Evolutionary conservation across 2,113 vertebrate species (phyloP).

Genomic region (Beaufortia kweichowensis): DNA sequence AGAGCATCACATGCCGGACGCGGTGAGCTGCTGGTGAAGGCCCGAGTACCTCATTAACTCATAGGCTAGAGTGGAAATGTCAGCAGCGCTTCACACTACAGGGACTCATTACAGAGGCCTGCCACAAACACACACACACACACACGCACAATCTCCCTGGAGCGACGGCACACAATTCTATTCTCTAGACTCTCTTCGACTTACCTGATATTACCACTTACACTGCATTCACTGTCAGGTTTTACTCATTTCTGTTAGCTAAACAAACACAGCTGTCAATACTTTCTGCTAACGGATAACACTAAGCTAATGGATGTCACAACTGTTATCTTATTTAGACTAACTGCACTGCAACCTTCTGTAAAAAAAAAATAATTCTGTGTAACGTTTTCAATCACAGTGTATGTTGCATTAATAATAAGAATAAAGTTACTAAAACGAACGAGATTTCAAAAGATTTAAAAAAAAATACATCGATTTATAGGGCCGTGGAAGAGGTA

Average conservation of each 20-base stretch:
- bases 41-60: conserved; percentile 57
- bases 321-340: too few relatives aligned
- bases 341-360: too few relatives aligned
- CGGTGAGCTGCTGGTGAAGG: conserved; percentile 34
- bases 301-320: background rate
- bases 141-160: conserved; percentile 15
- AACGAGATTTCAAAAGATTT: background rate
- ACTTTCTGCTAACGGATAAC: background rate
- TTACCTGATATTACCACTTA: conserved; percentile 46
- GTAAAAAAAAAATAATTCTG: too few relatives aligned
- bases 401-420: too few relatives aligned
- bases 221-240: conserved; percentile 26
- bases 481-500: background rate
- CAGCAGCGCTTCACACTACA: conserved; percentile 58
- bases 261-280: background rate
- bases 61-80: conserved; percentile 66
- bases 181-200: conserved; percentile 29
- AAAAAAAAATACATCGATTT: background rate
- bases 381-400: too few relatives aligned
- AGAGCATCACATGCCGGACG: conserved; percentile 21
- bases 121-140: conserved; percentile 45
- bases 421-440: too few relatives aligned
- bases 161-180: conserved; percentile 14
- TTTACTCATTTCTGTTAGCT: conserved; percentile 10
- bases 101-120: conserved; percentile 71